phyloP scores from a whole-genome alignment of 37 sponge, comb jelly and placozoan genomes.

The Geodia barretti region DNA sequence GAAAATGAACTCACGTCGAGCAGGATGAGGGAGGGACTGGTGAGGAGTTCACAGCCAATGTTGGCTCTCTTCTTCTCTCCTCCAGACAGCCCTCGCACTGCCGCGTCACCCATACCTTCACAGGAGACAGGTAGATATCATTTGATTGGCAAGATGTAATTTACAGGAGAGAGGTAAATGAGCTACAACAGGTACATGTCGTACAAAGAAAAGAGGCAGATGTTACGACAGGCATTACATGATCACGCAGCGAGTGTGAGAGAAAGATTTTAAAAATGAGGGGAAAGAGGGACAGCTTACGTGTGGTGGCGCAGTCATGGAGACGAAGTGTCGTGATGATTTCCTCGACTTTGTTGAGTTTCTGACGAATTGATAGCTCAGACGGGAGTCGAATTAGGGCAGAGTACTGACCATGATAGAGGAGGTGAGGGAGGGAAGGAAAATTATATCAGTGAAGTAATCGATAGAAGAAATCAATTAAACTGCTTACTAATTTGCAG shows the following conservation, averaged over 20 bases:
- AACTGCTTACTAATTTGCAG: neutral
- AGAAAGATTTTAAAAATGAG: too few species aligned
- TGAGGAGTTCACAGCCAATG: slow-evolving; percentile 86
- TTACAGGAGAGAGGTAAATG: too few species aligned
- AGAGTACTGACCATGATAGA: slow-evolving; percentile 69
- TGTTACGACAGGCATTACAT: too few species aligned
- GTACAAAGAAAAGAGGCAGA: too few species aligned
- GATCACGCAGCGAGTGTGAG: too few species aligned
- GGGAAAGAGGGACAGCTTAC: too few species aligned
- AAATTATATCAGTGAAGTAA: neutral
- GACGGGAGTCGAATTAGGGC: slow-evolving; percentile 71
- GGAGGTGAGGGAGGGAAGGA: neutral
- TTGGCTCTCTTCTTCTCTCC: slow-evolving; percentile 92
- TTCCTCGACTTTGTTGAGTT: slow-evolving; percentile 49
- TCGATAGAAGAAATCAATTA: neutral
- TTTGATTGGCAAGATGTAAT: too few species aligned
- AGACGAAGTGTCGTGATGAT: slow-evolving; percentile 58
- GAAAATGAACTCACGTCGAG: slow-evolving; percentile 62
- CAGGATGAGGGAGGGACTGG: slow-evolving; percentile 71
- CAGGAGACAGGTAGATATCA: neutral
- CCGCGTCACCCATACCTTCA: slow-evolving; percentile 62
- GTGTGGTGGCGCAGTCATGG: slow-evolving; percentile 53
- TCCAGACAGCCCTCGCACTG: slow-evolving; percentile 71
- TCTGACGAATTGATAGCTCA: slow-evolving; percentile 45
- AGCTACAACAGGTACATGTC: too few species aligned